Evolutionary conservation across 1,140 invertebrate species (phyloP).

Genomic region (Zaprionus inermis): DNA sequence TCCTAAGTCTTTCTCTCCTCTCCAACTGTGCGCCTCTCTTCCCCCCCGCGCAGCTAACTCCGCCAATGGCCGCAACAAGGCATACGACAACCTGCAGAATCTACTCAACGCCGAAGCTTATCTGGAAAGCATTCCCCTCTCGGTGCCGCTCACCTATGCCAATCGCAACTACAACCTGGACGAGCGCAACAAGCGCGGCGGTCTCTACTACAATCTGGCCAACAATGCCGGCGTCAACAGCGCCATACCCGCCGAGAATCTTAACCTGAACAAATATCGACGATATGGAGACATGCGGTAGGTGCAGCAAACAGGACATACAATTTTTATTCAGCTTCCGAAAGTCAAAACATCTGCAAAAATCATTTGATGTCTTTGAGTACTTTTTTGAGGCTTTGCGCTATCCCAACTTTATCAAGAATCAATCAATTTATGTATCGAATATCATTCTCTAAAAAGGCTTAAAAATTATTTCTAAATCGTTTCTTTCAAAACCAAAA

Average conservation of each 20-base stretch:
- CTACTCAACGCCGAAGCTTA: constrained; percentile 78
- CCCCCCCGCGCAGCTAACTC: constrained; percentile 31
- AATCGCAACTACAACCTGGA: constrained; percentile 77
- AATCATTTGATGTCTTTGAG: too few relatives aligned
- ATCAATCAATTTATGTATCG: too few relatives aligned
- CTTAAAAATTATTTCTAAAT: too few relatives aligned
- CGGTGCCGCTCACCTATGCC: constrained; percentile 72
- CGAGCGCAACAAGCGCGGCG: constrained; percentile 75
- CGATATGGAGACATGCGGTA: constrained; percentile 80
- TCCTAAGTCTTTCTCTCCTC: neutral
- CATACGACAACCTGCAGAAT: constrained; percentile 81
- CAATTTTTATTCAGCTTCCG: too few relatives aligned
- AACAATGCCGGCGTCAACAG: constrained; percentile 23
- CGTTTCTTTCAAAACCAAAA: too few relatives aligned
- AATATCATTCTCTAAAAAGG: too few relatives aligned
- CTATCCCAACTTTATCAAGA: too few relatives aligned
- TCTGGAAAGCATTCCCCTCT: constrained; percentile 71
- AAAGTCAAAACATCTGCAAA: too few relatives aligned
- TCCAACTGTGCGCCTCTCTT: neutral
- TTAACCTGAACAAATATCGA: constrained; percentile 73
- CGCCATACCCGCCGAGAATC: constrained; percentile 44
- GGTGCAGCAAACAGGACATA: too few relatives aligned
- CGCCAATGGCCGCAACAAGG: constrained; percentile 65
- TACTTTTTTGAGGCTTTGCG: too few relatives aligned
- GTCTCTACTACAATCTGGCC: constrained; percentile 64